Percentiles rank a stretch among this genome's conserved stretches.
Conservation (phyloP, 2,113 vertebrate genomes). For the Maccullochella peelii region DNA sequence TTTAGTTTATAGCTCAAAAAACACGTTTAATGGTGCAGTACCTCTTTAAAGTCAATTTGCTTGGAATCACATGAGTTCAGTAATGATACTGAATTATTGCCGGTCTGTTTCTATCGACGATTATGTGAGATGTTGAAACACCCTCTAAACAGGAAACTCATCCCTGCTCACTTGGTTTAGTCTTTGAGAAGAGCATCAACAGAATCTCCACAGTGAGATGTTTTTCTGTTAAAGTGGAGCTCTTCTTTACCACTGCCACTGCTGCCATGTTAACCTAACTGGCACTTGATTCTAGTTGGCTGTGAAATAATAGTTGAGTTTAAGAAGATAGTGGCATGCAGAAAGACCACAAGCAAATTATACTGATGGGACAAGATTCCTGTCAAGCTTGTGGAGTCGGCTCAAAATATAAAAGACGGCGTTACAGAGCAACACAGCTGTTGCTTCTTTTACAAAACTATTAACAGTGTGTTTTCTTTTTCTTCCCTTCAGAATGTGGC, state of each 20-base stretch:
- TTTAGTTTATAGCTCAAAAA: too few relatives aligned
- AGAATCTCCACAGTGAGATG: background rate
- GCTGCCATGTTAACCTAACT: background rate
- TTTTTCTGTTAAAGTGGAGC: background rate
- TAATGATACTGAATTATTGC: background rate
- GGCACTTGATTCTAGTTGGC: background rate
- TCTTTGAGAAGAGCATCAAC: background rate
- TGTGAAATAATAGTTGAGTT: constrained; percentile 27
- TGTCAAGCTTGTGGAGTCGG: background rate
- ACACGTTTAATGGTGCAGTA: too few relatives aligned
- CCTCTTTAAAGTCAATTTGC: background rate
- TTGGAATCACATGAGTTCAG: background rate
- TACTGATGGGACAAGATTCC: constrained; percentile 22
- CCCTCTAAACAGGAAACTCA: background rate
- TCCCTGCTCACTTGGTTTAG: background rate
- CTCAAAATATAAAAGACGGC: constrained; percentile 19
- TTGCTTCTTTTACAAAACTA: constrained; percentile 1
- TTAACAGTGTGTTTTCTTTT: background rate
- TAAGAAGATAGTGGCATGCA: background rate
- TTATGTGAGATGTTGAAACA: background rate
- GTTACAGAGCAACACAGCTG: constrained; percentile 18
- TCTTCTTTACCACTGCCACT: background rate
- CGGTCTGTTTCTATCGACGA: background rate
- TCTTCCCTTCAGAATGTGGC: background rate
- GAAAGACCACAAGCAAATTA: background rate